Base-by-base conservation (phyloP, 2,888 invertebrate genomes). In the Athripsodes cinereus region DNA sequence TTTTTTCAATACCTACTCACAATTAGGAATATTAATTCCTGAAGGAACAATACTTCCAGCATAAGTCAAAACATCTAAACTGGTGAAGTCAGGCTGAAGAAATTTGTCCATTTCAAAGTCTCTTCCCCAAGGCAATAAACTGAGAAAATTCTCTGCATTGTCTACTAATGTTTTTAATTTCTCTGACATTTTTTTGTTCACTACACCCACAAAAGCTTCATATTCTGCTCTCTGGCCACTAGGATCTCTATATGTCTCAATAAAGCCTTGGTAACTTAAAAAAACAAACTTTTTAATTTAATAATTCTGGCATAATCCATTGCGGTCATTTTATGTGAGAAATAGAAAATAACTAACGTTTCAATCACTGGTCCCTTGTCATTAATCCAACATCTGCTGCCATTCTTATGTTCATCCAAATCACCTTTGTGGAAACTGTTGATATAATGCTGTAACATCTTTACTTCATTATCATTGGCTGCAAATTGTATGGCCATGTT, bases 21-120 rank as follows among this genome's bases (percentile, higher is more conserved):
- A 98, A 72, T 97, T 97, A 22, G 97, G 97, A 76, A 98, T 97
- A 73, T 96, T 97, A 66, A 97, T 97, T 60, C 97, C 97, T 55
- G 93, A 90, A 0, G 97, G 97, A 58, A 97, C 92, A 16, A 92
- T 94, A 68, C 93, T 92, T 10, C 92, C 90, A 1, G 92, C 87
- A 75, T 95, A 97, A 0, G 93, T 88, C 5, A 98, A 74, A 1
- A 98, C 92, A 74, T 97, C 96, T 44, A 98, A 76, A 2, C 96
- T 96, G 1, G 97, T 97, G 71, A 97, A 98, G 72, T 98, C 97
- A 0, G 97, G 97, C 61, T 87, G 81, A n/a, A 96, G 75, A 76
- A 96, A 96, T 2, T 78, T 79, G 70, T 96, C 95, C 68, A 94
- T 96, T 72, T 96, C 96, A 67, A 92, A 87, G 11, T 84, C 83